phyloP scores from a whole-genome alignment of 2,888 invertebrate genomes.

The Drosophila robusta region DNA sequence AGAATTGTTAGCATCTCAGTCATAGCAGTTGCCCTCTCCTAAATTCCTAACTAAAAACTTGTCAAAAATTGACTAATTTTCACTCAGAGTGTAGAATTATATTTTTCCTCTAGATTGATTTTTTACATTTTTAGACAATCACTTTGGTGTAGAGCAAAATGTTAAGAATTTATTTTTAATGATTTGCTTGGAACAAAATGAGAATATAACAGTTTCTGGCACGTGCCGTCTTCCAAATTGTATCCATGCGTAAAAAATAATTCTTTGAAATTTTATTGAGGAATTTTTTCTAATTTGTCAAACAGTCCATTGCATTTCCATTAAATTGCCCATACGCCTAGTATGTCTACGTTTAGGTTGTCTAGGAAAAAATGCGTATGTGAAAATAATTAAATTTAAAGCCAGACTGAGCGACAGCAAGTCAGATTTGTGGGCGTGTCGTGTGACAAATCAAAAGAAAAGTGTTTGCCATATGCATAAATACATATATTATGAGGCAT shows the following conservation, averaged over 20 bases:
- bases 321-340: slow-evolving; percentile 32
- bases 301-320: slow-evolving; percentile 1
- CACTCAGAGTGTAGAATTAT: no score
- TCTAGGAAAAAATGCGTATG: slow-evolving; percentile 12
- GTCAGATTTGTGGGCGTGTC: slow-evolving; percentile 24
- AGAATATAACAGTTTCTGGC: no score
- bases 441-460: slow-evolving; percentile 47
- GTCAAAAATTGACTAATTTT: no score
- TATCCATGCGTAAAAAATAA: no score
- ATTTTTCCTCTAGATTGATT: no score
- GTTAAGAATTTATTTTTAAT: not conserved
- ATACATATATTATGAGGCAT: slow-evolving; percentile 58
- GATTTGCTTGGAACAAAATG: not conserved
- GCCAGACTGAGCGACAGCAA: slow-evolving; percentile 3
- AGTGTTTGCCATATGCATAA: slow-evolving; percentile 56
- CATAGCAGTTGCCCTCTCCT: no score
- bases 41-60: not conserved
- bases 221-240: no score
- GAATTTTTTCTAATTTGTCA: no score
- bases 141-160: no score
- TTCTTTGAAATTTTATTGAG: not conserved
- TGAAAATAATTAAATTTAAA: slow-evolving; percentile 23
- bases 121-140: not conserved
- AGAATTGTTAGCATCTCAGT: not conserved
- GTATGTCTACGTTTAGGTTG: slow-evolving; percentile 13